Base-by-base conservation (phyloP, 2,797 vertebrate genomes). In the Microctenopoma steveboyesi region DNA sequence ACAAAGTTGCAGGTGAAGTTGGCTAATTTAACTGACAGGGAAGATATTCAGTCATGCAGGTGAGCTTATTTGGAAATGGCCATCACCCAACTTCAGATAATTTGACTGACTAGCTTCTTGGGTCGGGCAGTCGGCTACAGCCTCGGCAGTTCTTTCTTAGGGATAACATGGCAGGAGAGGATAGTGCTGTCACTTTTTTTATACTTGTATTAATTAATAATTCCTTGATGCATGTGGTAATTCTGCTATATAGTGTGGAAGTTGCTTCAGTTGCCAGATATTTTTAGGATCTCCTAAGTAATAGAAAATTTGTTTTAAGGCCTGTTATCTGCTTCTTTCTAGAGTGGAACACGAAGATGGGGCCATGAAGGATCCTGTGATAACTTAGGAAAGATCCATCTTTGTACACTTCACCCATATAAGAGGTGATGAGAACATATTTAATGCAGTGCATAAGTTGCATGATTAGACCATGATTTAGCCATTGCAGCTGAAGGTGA, bases 281-380 rank as follows among this genome's bases (percentile, higher is more conserved):
- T 3, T 18, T 22, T 52, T 4, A 15, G 30, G 53, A 15, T 22
- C 43, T 22, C 40, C 55, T 3, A 43, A 18, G 69, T 64, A 11
- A n/a, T 16, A 46, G 28, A 39, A 37, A 8, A 43, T 27, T 3
- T 15, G 13, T 63, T 72, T 57, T n/a, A 39, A 27, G 51, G 22
- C 49, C 43, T 16, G 15, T 52, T 82, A 51, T 35, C 50, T 66
- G 39, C 60, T 47, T 56, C 46, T 25, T 64, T 74, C 14, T 57
- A 91, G 86, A 86, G 74, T 86, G 89, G 82, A 69, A 72, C 73
- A 74, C 85, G 85, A 86, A 83, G 85, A 86, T 86, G 70, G 84
- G 84, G 75, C 81, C 86, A 89, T 91, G 90, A 90, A 86, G 84
- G 83, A 91, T 86, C 83, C 88, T 72, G 88, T 92, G 81, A 87